Evolutionary conservation across 2,113 vertebrate genomes (phyloP).

Genomic region (Arizona elegans): DNA sequence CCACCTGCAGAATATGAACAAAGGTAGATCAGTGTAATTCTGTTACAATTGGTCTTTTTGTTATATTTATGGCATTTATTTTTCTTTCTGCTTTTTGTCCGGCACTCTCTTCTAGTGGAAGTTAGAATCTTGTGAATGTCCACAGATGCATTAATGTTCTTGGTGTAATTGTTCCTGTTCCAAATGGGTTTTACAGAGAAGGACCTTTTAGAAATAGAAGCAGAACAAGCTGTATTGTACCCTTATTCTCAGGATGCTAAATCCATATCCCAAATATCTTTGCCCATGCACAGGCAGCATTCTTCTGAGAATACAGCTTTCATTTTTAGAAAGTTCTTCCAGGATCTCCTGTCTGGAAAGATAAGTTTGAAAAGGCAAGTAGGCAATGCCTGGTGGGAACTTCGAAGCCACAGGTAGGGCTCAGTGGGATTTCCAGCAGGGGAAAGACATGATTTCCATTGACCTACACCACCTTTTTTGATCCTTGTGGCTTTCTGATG

Average conservation of each 20-base stretch:
- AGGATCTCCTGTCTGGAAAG: background rate
- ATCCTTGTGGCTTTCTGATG: background rate
- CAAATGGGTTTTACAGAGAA: conserved; percentile 9
- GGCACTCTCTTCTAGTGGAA: background rate
- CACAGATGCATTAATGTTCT: background rate
- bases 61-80: background rate
- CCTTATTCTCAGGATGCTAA: background rate
- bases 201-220: conserved; percentile 6
- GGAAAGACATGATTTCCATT: background rate
- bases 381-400: background rate
- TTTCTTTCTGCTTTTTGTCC: background rate
- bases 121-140: background rate
- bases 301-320: background rate
- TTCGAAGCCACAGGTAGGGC: background rate
- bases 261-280: background rate
- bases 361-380: background rate
- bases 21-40: conserved; percentile 24
- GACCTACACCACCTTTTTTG: background rate
- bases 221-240: background rate
- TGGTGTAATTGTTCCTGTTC: conserved; percentile 8
- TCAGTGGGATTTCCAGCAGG: background rate
- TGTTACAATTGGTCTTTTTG: conserved; percentile 4
- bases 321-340: background rate
- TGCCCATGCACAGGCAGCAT: background rate
- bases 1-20: conserved; percentile 26